Conservation (phyloP, 2,888 invertebrate species). For the Oeneis ivallda region DNA sequence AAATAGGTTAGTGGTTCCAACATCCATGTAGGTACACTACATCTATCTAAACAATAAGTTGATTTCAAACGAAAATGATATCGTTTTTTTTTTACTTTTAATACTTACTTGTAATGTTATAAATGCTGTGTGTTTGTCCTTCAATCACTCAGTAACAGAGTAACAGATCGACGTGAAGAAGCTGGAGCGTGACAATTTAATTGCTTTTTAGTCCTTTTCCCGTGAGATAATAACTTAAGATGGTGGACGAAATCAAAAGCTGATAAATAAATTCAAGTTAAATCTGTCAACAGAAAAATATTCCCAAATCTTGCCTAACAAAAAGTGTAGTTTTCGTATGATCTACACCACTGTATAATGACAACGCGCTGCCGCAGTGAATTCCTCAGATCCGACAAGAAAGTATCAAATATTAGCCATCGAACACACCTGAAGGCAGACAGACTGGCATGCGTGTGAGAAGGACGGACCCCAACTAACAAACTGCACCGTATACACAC, state of each 20-base stretch:
- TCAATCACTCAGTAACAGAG: too few relatives aligned
- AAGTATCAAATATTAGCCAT: conserved; percentile 79
- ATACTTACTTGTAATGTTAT: too few relatives aligned
- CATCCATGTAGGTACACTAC: too few relatives aligned
- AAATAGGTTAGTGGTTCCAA: too few relatives aligned
- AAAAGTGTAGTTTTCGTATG: conserved; percentile 31
- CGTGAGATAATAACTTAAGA: not conserved
- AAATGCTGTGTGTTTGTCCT: too few relatives aligned
- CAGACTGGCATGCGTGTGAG: conserved; percentile 75
- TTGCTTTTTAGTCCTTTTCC: too few relatives aligned
- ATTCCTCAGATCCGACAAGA: conserved; percentile 66
- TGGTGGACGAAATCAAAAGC: not conserved
- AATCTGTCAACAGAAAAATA: not conserved
- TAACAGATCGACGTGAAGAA: too few relatives aligned
- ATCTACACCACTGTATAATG: conserved; percentile 44
- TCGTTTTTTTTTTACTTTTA: too few relatives aligned
- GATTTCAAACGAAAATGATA: too few relatives aligned
- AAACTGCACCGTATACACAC: conserved; percentile 33
- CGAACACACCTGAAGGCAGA: conserved; percentile 75
- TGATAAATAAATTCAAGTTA: not conserved
- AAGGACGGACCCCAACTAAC: conserved; percentile 58
- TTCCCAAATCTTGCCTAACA: not conserved
- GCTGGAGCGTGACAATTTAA: too few relatives aligned
- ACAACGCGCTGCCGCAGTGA: conserved; percentile 50
- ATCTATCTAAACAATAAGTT: too few relatives aligned